Conservation (phyloP, 2,888 invertebrate genomes). For the Leistus spinibarbis region DNA sequence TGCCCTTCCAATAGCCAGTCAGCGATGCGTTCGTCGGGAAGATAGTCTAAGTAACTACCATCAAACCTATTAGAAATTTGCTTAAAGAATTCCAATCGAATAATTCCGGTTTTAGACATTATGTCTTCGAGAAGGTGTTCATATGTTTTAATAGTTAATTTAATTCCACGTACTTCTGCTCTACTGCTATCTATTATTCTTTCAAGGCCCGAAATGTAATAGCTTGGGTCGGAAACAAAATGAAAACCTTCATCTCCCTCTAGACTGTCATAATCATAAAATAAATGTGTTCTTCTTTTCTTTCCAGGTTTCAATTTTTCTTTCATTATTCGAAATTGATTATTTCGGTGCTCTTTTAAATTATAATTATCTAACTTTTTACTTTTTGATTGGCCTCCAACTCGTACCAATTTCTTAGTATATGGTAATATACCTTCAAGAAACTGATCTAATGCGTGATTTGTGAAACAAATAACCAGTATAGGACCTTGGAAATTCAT, state of each 20-base stretch:
- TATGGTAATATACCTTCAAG: constrained; percentile 69
- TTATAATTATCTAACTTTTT: constrained; percentile 62
- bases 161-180: constrained; percentile 7
- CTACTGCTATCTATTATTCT: neutral
- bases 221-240: too few species aligned
- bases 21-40: too few species aligned
- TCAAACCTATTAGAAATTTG: constrained; percentile 32
- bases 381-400: constrained; percentile 73
- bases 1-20: too few species aligned
- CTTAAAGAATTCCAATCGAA: constrained; percentile 45
- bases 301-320: neutral
- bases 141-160: constrained; percentile 12
- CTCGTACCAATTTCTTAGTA: constrained; percentile 67
- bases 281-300: neutral
- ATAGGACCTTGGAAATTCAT: constrained; percentile 62
- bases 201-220: too few species aligned
- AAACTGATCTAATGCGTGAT: constrained; percentile 88
- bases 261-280: too few species aligned
- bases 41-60: too few species aligned
- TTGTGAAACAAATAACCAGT: constrained; percentile 81
- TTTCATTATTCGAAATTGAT: neutral
- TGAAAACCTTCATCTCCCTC: too few species aligned
- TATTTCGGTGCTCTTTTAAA: constrained; percentile 51
- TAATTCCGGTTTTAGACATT: constrained; percentile 52
- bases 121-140: constrained; percentile 26